phyloP scores from a whole-genome alignment of 1,140 invertebrate genomes.

The Drosophila ficusphila region DNA sequence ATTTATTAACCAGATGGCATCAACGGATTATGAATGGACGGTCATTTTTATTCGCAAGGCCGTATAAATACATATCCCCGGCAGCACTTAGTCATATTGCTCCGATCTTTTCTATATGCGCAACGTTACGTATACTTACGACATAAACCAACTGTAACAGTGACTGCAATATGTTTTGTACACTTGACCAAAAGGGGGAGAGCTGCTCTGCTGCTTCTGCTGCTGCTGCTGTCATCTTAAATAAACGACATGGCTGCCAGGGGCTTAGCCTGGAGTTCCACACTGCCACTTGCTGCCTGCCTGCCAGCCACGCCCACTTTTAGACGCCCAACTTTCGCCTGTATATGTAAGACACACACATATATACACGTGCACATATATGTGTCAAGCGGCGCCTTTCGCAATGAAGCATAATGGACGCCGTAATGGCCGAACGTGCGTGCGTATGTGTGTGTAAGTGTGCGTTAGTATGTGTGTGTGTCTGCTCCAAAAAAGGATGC shows the following conservation, averaged over 20 bases:
- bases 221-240: constrained; percentile 75
- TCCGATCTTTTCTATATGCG: not conserved
- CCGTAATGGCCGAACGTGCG: constrained; percentile 56
- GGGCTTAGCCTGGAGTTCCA: constrained; percentile 52
- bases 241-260: constrained; percentile 74
- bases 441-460: constrained; percentile 19
- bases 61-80: constrained; percentile 8
- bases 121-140: constrained; percentile 17
- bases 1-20: constrained; percentile 8
- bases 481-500: constrained; percentile 7
- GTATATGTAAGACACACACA: too few species aligned
- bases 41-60: not conserved
- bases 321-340: not conserved
- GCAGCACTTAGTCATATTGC: constrained; percentile 19
- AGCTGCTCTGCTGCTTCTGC: constrained; percentile 12
- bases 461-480: not conserved
- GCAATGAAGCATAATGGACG: constrained; percentile 75
- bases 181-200: constrained; percentile 60
- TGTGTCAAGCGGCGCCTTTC: constrained; percentile 67
- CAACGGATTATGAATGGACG: constrained; percentile 4
- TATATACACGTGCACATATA: constrained; percentile 5
- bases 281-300: constrained; percentile 24
- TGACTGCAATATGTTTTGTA: constrained; percentile 70
- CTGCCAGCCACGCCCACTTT: not conserved
- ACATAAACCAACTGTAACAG: constrained; percentile 45